Evolutionary conservation across 2,113 vertebrate species (phyloP).

Genomic region (Furnarius figulus): DNA sequence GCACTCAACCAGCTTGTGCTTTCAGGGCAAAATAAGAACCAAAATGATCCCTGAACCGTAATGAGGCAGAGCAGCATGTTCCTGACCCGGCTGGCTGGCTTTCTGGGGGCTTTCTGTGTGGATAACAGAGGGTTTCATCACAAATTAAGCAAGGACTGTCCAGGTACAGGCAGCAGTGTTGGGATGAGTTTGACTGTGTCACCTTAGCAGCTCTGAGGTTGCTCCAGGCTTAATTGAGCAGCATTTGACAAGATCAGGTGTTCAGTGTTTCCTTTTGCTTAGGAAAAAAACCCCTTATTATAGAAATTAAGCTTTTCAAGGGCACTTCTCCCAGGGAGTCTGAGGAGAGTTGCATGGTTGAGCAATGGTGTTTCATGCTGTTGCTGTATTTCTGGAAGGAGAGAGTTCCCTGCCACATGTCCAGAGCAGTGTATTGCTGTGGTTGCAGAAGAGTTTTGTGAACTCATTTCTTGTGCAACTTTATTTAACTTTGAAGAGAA

Average conservation of each 20-base stretch:
- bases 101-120: background rate
- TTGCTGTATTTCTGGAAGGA: background rate
- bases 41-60: background rate
- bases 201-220: background rate
- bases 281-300: background rate
- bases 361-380: background rate
- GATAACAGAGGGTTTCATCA: background rate
- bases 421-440: background rate
- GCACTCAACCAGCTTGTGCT: background rate
- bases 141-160: background rate
- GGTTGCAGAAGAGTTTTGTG: background rate
- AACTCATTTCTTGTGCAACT: background rate
- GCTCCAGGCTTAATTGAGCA: background rate
- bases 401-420: background rate
- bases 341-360: background rate
- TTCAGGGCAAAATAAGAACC: background rate
- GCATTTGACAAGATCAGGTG: background rate
- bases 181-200: background rate
- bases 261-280: background rate
- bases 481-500: background rate
- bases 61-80: background rate
- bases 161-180: background rate
- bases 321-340: background rate
- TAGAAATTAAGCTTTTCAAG: background rate
- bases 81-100: background rate